These are phyloP conservation scores for Alloscopus bannaensis DNA, from an alignment of 2,888 invertebrate species.

Conservation along the genomic window DNA sequence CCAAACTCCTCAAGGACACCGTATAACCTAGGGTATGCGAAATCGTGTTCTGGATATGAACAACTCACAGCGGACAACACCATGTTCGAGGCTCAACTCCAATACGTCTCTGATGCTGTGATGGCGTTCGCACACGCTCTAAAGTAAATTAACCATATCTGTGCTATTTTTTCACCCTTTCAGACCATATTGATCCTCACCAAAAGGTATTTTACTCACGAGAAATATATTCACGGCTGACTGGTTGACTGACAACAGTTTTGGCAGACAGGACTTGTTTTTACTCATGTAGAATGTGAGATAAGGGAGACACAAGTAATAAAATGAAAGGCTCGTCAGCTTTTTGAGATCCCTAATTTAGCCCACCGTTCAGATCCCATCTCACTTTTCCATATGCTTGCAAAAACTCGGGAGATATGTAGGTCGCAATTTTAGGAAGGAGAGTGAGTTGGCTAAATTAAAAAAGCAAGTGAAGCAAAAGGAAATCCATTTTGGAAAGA, in stretches of 20 bases:
- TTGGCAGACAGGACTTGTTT: background rate
- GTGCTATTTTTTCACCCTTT: conserved; percentile 29
- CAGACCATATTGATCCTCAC: conserved; percentile 29
- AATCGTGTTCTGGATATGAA: conserved; percentile 86
- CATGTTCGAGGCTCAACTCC: conserved; percentile 93
- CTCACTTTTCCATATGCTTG: no score
- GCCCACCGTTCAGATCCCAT: no score
- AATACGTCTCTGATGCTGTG: conserved; percentile 97
- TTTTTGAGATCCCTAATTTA: no score
- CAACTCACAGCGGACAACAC: conserved; percentile 85
- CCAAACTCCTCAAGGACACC: conserved; percentile 88
- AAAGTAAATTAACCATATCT: conserved; percentile 72
- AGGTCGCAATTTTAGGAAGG: no score
- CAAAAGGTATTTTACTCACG: conserved; percentile 27
- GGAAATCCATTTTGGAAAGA: conserved; percentile 36
- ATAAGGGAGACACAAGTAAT: conserved; percentile 11
- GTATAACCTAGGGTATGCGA: conserved; percentile 85
- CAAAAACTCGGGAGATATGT: no score
- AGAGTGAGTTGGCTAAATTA: conserved; percentile 43
- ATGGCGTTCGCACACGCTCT: conserved; percentile 95
- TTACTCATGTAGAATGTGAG: conserved; percentile 22
- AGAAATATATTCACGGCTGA: conserved; percentile 39
- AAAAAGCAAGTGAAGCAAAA: conserved; percentile 22
- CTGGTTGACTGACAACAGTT: conserved; percentile 38
- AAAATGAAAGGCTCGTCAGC: conserved; percentile 18